Evolutionary conservation across 2,113 vertebrate genomes (phyloP).

Genomic region (Pleuronectes platessa): DNA sequence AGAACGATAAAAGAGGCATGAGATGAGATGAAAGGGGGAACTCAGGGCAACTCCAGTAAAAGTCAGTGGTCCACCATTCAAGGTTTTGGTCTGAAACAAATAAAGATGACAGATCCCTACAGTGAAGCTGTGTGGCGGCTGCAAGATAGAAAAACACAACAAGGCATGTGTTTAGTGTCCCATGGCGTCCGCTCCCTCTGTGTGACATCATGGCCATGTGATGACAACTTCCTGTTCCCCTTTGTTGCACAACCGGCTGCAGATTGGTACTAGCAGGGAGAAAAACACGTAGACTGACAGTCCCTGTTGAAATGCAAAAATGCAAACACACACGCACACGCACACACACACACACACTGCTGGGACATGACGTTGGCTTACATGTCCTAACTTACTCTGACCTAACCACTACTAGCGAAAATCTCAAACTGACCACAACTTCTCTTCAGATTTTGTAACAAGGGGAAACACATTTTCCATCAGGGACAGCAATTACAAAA

Average conservation of each 20-base stretch:
- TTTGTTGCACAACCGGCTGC: not conserved
- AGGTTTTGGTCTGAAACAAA: not conserved
- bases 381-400: too few relatives aligned
- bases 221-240: constrained; percentile 22
- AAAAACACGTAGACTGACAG: not conserved
- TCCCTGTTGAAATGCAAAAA: too few relatives aligned
- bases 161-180: not conserved
- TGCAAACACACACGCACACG: too few relatives aligned
- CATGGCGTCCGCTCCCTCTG: not conserved
- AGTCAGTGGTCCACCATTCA: not conserved
- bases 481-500: not conserved
- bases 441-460: not conserved
- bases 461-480: not conserved
- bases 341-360: too few relatives aligned
- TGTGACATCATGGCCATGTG: not conserved
- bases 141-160: not conserved
- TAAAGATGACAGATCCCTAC: not conserved
- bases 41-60: not conserved
- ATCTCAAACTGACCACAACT: not conserved
- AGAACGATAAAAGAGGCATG: constrained; percentile 4
- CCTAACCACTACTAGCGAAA: not conserved
- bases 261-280: not conserved
- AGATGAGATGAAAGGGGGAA: constrained; percentile 37
- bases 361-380: too few relatives aligned
- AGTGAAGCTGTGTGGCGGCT: not conserved